Evolutionary conservation across 1,140 invertebrate species (phyloP), one percentile per base, ranked within the genome.

Genomic region (Anoplolepis gracilipes): DNA sequence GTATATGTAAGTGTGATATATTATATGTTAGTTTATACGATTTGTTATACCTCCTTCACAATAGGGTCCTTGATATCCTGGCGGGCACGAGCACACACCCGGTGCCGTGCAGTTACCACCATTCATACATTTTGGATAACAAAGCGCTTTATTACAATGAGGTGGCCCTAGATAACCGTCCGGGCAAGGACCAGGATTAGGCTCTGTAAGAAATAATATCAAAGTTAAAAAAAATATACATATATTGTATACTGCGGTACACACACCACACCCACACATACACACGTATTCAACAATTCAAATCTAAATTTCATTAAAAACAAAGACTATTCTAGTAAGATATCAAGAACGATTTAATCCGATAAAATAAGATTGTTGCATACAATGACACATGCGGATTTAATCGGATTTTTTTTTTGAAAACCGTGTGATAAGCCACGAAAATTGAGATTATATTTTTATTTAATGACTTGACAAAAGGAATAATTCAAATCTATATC

Each of bases 41-140:
- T 70, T 64, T 61, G 42, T 46, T 62, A 19, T 85, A 95, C 93
- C 98, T 96, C 98, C 98, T 96, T 98, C 98, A 93, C 98, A 99
- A 92, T 98, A 97, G n/a, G 97, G 95, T 59, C 98, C 98, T 95
- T 98, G 98, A 95, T 98, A 99, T 30, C 98, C 98, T 36, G 96
- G 96, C 25, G 97, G 97, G 93, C 98, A 99, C 69, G 97, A 97
- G 92, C 98, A 99, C 0, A 97, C 95, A 11, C 98, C 98, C 11
- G 98, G 98, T 16, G 97, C 97, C 36, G 97, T 97, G 93, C 98
- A 99, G 91, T 97, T 98, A 1, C 98, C 98, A 3, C 98, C 98
- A 93, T 99, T 98, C 96, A 98, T 97, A 92, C 98, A 99, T 92
- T 98, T 97, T 53, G 98, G 98, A 95, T 98, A 99, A 92, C 98